A percentile compares a stretch with the other conserved stretches of the same genome.
Conservation (phyloP, 2,113 vertebrate species). For the Chamaea fasciata region DNA sequence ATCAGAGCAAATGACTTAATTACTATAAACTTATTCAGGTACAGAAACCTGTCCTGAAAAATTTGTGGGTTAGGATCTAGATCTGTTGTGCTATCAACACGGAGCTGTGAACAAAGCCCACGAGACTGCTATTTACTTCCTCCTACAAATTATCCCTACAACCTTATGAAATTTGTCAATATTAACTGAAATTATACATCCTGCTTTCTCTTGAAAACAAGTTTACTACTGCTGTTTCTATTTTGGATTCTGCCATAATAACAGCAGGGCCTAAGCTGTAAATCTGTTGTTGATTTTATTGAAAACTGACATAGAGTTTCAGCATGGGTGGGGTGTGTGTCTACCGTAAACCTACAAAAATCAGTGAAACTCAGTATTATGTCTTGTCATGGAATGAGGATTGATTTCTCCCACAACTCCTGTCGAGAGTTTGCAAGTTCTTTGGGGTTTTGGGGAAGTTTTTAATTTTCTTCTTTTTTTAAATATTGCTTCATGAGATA, state of each 20-base stretch:
- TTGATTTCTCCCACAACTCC: neutral
- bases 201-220: neutral
- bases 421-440: neutral
- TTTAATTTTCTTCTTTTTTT: neutral
- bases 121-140: neutral
- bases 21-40: neutral
- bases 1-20: neutral
- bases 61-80: neutral
- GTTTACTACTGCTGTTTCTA: neutral
- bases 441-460: neutral
- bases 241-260: neutral
- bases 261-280: neutral
- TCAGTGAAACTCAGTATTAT: neutral
- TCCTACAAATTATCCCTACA: neutral
- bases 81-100: neutral
- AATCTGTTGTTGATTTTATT: neutral
- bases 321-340: accelerated
- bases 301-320: neutral
- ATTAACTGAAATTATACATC: neutral
- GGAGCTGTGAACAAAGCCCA: neutral
- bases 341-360: neutral
- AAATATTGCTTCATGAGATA: neutral
- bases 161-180: neutral
- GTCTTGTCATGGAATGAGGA: neutral
- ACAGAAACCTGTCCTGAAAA: neutral